Evolutionary conservation across 2,888 invertebrate genomes (phyloP).

Genomic region (Oithona nana): DNA sequence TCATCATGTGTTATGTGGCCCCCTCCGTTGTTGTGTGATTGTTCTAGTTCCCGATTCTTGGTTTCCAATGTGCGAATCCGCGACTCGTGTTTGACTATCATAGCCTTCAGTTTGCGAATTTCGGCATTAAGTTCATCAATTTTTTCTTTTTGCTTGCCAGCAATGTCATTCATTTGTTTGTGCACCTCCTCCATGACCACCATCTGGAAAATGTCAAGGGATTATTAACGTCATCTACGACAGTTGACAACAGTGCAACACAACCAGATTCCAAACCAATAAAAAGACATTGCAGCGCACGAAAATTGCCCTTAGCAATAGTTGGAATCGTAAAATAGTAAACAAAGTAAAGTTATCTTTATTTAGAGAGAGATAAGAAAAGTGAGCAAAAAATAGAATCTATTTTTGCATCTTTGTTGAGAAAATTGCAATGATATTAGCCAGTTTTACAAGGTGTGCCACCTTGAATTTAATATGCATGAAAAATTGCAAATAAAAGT

Average conservation of each 20-base stretch:
- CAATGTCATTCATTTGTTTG: constrained; percentile 2
- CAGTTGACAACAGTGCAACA: background rate
- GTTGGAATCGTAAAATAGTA: no score
- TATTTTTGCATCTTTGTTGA: no score
- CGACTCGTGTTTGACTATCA: constrained; percentile 37
- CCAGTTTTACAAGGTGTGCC: no score
- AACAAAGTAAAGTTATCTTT: no score
- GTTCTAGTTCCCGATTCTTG: constrained; percentile 17
- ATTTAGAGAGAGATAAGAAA: no score
- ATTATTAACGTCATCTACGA: background rate
- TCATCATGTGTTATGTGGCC: background rate
- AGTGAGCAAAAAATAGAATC: no score
- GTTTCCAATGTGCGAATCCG: constrained; percentile 58
- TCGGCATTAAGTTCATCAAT: constrained; percentile 23
- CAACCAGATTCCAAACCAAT: no score
- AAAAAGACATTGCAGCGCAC: no score
- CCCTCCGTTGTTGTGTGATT: constrained; percentile 1
- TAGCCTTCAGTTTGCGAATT: constrained; percentile 31
- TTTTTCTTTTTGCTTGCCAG: constrained; percentile 14
- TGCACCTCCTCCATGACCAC: constrained; percentile 11
- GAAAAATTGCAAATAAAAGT: no score
- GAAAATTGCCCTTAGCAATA: no score
- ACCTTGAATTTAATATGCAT: no score
- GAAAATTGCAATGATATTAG: no score
- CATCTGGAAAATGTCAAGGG: constrained; percentile 5